Percentiles rank a stretch among this genome's conserved stretches.
Evolutionary conservation across 2,797 vertebrate species (phyloP).

Genomic region (Anguilla megastoma): DNA sequence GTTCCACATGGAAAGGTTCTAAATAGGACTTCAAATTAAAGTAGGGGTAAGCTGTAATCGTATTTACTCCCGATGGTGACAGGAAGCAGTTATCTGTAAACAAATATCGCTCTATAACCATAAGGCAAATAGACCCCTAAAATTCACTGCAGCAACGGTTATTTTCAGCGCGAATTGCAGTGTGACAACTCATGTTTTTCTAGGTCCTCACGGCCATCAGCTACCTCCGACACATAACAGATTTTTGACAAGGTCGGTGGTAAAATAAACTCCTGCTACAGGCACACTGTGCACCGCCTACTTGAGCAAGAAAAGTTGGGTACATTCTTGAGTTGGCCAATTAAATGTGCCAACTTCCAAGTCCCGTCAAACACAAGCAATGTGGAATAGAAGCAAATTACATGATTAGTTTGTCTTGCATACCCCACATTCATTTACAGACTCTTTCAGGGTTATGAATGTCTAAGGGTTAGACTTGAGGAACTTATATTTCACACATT

Average conservation of each 20-base stretch:
- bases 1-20: neutral
- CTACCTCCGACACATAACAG: neutral
- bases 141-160: neutral
- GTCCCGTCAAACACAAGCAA: neutral
- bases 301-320: neutral
- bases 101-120: neutral
- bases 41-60: neutral
- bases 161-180: neutral
- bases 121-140: neutral
- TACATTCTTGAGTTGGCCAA: conserved; percentile 5
- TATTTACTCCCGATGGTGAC: neutral
- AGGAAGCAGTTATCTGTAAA: neutral
- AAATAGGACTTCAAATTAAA: neutral
- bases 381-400: neutral
- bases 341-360: conserved; percentile 2
- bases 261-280: neutral
- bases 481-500: too few species aligned
- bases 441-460: neutral
- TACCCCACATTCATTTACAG: neutral
- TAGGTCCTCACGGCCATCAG: neutral
- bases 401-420: neutral
- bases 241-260: neutral
- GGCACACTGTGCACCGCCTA: neutral
- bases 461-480: neutral
- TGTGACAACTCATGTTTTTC: conserved; percentile 1